Percentiles rank a stretch among this genome's conserved stretches.
These are phyloP conservation scores for Procavia capensis DNA, from an alignment of 2,113 vertebrate species.

Conservation along the genomic window DNA sequence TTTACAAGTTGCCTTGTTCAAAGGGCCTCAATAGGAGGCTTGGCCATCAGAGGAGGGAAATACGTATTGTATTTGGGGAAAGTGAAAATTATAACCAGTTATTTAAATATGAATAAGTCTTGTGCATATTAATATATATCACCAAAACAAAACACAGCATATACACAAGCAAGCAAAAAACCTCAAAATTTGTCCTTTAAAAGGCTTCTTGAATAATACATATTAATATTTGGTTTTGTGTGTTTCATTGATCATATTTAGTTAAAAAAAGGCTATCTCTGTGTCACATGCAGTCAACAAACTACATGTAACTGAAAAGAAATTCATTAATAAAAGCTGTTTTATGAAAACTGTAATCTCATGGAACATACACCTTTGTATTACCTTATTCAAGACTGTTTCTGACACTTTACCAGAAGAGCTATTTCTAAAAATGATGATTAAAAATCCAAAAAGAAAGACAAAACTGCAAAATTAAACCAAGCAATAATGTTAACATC, in stretches of 20 bases:
- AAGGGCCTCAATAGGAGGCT: not conserved
- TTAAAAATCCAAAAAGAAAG: slow-evolving; percentile 41
- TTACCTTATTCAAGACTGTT: slow-evolving; percentile 57
- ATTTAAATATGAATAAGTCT: slow-evolving; percentile 1
- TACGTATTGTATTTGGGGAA: slow-evolving; percentile 37
- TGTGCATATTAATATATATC: slow-evolving; percentile 13
- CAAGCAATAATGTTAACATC: slow-evolving; percentile 56
- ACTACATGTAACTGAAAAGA: slow-evolving; percentile 32
- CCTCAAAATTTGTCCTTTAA: not conserved
- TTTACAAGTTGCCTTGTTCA: not conserved
- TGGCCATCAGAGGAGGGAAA: not conserved
- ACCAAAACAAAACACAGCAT: not conserved
- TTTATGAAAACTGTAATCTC: slow-evolving; percentile 31
- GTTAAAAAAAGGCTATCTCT: not conserved
- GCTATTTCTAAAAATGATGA: slow-evolving; percentile 33
- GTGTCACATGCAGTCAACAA: not conserved
- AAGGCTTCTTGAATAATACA: not conserved
- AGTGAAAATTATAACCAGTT: slow-evolving; percentile 43
- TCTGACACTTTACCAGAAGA: slow-evolving; percentile 42
- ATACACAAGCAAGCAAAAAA: not conserved
- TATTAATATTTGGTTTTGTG: not conserved
- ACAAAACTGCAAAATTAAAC: slow-evolving; percentile 54
- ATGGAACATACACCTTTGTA: not conserved
- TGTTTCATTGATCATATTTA: slow-evolving; percentile 14
- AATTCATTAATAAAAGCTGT: slow-evolving; percentile 12